phyloP scores from a whole-genome alignment of 1,140 invertebrate genomes.

The Octopus bimaculoides region DNA sequence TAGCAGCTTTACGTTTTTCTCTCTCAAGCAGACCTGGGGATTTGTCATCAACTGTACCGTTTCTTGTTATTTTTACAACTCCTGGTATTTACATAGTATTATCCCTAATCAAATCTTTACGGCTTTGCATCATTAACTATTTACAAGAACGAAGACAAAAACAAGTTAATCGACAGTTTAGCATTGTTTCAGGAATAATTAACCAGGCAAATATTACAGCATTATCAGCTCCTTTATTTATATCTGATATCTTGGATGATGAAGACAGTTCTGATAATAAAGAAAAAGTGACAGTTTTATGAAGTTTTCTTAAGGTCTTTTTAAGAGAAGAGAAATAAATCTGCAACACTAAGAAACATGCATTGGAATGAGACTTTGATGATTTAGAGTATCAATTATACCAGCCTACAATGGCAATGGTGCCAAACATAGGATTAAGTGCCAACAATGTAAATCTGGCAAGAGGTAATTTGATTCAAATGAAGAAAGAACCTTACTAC shows the following conservation, averaged over 20 bases:
- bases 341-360: too few species aligned
- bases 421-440: background rate
- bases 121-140: constrained; percentile 30
- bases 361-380: too few species aligned
- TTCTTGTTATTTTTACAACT: constrained; percentile 52
- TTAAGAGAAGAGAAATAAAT: too few species aligned
- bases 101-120: constrained; percentile 37
- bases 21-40: constrained; percentile 45
- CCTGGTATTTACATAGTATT: constrained; percentile 47
- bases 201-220: constrained; percentile 49
- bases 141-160: constrained; percentile 39
- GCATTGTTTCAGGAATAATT: constrained; percentile 47
- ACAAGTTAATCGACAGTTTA: constrained; percentile 39
- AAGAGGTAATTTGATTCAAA: background rate
- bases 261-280: constrained; percentile 36
- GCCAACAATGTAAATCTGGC: background rate
- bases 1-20: constrained; percentile 48
- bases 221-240: constrained; percentile 47
- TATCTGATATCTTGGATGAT: constrained; percentile 41
- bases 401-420: background rate
- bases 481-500: too few species aligned
- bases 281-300: constrained; percentile 25
- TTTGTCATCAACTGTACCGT: constrained; percentile 43
- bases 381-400: too few species aligned
- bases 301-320: constrained; percentile 15